Percentiles rank a stretch among this genome's conserved stretches.
These are phyloP conservation scores for Lytechinus variegatus DNA, from an alignment of 35 echinoderm and acorn worm genomes.

Conservation along the genomic window DNA sequence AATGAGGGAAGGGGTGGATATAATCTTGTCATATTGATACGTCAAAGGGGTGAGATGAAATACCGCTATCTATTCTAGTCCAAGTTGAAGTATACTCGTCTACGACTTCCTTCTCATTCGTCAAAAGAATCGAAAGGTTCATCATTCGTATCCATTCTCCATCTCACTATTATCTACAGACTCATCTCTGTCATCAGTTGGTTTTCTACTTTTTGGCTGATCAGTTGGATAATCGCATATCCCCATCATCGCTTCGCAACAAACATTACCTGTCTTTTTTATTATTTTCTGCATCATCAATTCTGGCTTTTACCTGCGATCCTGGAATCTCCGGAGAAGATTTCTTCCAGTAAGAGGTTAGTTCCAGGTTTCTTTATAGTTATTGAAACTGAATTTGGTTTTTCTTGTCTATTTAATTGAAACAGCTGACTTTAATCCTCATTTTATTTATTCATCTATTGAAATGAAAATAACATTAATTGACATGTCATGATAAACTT, in stretches of 20 bases:
- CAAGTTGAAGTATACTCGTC: background rate
- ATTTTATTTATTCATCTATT: no score
- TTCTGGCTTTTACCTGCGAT: background rate
- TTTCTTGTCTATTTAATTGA: background rate
- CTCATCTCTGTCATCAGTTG: background rate
- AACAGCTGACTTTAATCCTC: no score
- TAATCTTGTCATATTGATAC: conserved; percentile 13
- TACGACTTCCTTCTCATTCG: background rate
- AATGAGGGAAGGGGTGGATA: background rate
- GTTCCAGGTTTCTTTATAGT: background rate
- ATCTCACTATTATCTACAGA: background rate
- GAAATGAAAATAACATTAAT: no score
- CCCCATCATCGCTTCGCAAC: background rate
- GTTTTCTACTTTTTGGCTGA: background rate
- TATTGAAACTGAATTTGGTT: background rate
- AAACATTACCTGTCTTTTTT: background rate
- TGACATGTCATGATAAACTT: no score
- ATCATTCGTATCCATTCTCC: background rate
- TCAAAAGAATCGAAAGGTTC: background rate
- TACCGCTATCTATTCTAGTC: background rate
- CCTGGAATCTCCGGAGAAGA: conserved; percentile 8
- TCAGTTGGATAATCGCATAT: background rate
- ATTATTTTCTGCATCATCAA: background rate
- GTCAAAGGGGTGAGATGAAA: background rate
- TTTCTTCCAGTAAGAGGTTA: background rate